Conservation (phyloP, 2,888 invertebrate species). For the Tinea pellionella region DNA sequence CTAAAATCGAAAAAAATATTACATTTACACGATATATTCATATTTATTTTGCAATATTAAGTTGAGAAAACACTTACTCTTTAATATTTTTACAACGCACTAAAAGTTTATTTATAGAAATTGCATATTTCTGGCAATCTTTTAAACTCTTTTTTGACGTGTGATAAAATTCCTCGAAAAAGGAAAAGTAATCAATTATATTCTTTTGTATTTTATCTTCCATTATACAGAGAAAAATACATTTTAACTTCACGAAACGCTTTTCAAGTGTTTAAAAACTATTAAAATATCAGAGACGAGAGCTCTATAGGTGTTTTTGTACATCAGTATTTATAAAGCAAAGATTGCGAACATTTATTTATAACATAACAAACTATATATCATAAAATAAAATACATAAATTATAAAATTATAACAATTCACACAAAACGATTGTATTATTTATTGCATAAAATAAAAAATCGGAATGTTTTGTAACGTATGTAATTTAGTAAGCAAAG, state of each 20-base stretch:
- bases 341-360: too few species aligned
- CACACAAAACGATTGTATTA: too few species aligned
- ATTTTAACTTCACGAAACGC: not conserved
- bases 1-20: conserved; percentile 35
- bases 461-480: too few species aligned
- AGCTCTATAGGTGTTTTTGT: too few species aligned
- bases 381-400: too few species aligned
- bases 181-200: conserved; percentile 62
- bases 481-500: too few species aligned
- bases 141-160: conserved; percentile 57
- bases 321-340: too few species aligned
- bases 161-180: conserved; percentile 57
- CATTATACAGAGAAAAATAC: conserved; percentile 33
- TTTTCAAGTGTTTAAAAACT: conserved; percentile 2
- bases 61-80: conserved; percentile 41
- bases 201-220: conserved; percentile 62
- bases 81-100: conserved; percentile 61
- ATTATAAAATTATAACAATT: too few species aligned
- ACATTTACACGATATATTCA: not conserved
- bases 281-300: too few species aligned
- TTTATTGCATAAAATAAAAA: too few species aligned
- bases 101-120: conserved; percentile 62
- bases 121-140: conserved; percentile 59
- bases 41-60: not conserved
- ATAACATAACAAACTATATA: too few species aligned